Evolutionary conservation across 2,888 invertebrate species (phyloP).

Genomic region (Hartigia nigra): DNA sequence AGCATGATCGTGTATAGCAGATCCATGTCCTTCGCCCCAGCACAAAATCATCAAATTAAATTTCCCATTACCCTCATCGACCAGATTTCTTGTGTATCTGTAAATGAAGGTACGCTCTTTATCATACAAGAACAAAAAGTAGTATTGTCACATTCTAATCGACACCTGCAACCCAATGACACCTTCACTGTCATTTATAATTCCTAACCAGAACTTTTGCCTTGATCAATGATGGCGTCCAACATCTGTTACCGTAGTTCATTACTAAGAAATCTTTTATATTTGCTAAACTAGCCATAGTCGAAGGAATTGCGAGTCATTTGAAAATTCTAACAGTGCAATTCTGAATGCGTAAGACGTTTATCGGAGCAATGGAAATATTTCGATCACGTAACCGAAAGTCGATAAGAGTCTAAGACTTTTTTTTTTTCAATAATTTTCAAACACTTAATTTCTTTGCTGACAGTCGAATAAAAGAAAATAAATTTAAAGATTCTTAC

Average conservation of each 20-base stretch:
- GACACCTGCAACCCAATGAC: neutral
- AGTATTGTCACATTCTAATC: neutral
- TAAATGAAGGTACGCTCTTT: slow-evolving; percentile 34
- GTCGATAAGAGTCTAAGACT: no score
- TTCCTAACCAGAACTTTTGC: neutral
- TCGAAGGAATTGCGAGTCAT: neutral
- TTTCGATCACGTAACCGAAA: no score
- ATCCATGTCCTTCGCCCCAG: slow-evolving; percentile 96
- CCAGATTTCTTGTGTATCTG: slow-evolving; percentile 95
- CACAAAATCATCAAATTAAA: slow-evolving; percentile 98
- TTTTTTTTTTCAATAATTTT: no score
- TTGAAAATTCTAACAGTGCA: neutral
- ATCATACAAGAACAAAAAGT: neutral
- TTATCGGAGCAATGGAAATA: no score
- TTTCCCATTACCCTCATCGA: slow-evolving; percentile 95
- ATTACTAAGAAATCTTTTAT: neutral
- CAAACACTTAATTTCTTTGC: no score
- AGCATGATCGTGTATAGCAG: slow-evolving; percentile 96
- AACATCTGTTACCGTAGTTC: neutral
- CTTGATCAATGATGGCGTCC: neutral
- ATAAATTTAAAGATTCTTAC: no score
- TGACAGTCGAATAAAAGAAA: no score
- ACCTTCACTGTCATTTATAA: neutral
- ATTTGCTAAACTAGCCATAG: neutral
- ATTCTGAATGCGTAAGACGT: neutral